These are phyloP conservation scores for Charaxes varanes DNA, from an alignment of 1,140 invertebrate species.

Conservation along the genomic window DNA sequence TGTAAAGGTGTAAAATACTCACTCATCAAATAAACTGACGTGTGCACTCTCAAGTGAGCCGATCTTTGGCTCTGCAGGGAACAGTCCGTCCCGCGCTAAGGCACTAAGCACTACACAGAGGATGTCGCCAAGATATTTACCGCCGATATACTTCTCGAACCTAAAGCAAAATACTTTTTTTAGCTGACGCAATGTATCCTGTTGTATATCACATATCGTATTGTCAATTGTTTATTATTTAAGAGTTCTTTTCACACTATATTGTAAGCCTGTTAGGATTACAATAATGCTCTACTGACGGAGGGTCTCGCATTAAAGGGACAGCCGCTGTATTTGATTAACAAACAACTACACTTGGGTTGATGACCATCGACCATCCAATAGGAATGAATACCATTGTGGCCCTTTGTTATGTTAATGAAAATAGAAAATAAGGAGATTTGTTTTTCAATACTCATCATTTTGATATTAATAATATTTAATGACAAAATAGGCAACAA, in stretches of 20 bases:
- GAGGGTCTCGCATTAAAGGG: no score
- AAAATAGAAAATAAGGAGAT: no score
- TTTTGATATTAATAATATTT: background rate
- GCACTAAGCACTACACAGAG: conserved; percentile 81
- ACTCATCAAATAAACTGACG: conserved; percentile 64
- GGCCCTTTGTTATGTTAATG: no score
- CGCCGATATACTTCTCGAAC: conserved; percentile 93
- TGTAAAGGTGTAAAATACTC: no score
- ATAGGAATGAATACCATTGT: no score
- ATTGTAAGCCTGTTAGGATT: no score
- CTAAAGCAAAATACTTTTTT: conserved; percentile 50
- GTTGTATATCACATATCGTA: background rate
- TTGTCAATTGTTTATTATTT: background rate
- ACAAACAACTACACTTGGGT: no score
- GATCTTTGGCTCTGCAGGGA: conserved; percentile 81
- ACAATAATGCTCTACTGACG: no score
- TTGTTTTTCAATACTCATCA: no score
- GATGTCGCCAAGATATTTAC: conserved; percentile 92
- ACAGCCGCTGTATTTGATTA: no score
- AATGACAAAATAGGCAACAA: background rate
- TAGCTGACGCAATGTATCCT: background rate
- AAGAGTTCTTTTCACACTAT: no score
- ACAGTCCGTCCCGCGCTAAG: conserved; percentile 79
- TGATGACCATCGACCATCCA: no score
- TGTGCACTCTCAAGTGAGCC: conserved; percentile 76